Evolutionary conservation across 1,140 invertebrate genomes (phyloP), one percentile per base, ranked within the genome.

Genomic region (Idris sp.): DNA sequence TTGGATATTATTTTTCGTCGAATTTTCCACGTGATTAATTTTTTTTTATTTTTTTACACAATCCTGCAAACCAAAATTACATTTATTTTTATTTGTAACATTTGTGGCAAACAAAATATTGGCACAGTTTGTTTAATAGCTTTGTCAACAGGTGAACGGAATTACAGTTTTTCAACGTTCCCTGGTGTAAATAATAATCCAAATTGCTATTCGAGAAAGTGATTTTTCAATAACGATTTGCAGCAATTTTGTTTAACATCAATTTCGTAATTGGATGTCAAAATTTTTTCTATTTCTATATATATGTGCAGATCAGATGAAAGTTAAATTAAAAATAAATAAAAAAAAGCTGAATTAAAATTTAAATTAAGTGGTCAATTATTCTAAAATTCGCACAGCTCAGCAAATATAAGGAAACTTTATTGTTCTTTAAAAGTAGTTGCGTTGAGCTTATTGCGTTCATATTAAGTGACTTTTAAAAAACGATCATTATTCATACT

Each of bases 391-490:
- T 56, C 28, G 43, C 43, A 26, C 19, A 56, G 36, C 36, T 26
- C 9, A 18, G 19, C 36, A 36, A 46, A 59, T 48, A 38, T 48
- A 40, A 38, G 31, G 43, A 48, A 36, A 15, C 54, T 36, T 58
- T 58, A 46, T 46, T 35, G 36, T 28, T 46, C 19, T 58, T 46
- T 58, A 36, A 58, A 36, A 58, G 40, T 58, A 44, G 19, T 58
- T 44, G 41, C 40, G 41, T 28, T 41, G 28, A 38, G 41, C 56
- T 59, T 48, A 59, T 59, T 59, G 41, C 48, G 41, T 59, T 33
- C 8, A 41, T 33, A 38, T 59, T 59, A 59, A 59, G 38, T 38
- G 38, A 16, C 48, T 61, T 61, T 61, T 49, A 61, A 49, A 61
- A 4, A 11, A 11, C 9, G 26, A 49, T 40, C 26, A 49, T 49